These are phyloP conservation scores for Microctonus hyperodae DNA, from an alignment of 2,888 invertebrate species.

Conservation along the genomic window DNA sequence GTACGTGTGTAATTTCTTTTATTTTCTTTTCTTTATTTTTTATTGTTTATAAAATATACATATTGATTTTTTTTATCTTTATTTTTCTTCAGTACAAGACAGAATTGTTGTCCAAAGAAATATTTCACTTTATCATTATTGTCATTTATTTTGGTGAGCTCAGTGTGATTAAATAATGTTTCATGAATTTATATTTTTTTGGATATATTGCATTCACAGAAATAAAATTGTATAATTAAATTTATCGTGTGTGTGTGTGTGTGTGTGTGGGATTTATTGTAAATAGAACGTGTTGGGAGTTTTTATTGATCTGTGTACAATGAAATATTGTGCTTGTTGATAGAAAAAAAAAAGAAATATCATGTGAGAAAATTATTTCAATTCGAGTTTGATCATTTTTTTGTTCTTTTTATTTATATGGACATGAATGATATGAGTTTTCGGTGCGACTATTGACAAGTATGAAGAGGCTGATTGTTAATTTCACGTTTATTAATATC, in stretches of 20 bases:
- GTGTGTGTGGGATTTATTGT: constrained; percentile 7
- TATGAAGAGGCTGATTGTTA: not conserved
- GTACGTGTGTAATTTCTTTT: not conserved
- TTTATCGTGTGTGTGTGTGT: not conserved
- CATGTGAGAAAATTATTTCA: not conserved
- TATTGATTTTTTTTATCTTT: not conserved
- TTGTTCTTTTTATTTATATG: not conserved
- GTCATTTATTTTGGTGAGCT: not conserved
- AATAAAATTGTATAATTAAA: constrained; percentile 6
- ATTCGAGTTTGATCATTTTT: not conserved
- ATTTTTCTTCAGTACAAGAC: too few relatives aligned
- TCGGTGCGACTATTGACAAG: not conserved
- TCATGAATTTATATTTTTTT: too few relatives aligned
- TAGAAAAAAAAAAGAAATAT: too few relatives aligned
- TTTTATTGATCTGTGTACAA: not conserved
- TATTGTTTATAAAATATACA: not conserved
- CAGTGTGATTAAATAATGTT: not conserved
- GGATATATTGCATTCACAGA: not conserved
- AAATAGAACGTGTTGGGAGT: constrained; percentile 7
- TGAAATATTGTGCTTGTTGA: not conserved
- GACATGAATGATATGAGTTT: not conserved
- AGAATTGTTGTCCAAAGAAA: constrained; percentile 11
- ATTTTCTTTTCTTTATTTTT: not conserved
- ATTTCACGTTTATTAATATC: not conserved
- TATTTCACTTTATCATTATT: not conserved